These are phyloP conservation scores for Cerceris rybyensis DNA, from an alignment of 2,888 invertebrate genomes.

Conservation along the genomic window DNA sequence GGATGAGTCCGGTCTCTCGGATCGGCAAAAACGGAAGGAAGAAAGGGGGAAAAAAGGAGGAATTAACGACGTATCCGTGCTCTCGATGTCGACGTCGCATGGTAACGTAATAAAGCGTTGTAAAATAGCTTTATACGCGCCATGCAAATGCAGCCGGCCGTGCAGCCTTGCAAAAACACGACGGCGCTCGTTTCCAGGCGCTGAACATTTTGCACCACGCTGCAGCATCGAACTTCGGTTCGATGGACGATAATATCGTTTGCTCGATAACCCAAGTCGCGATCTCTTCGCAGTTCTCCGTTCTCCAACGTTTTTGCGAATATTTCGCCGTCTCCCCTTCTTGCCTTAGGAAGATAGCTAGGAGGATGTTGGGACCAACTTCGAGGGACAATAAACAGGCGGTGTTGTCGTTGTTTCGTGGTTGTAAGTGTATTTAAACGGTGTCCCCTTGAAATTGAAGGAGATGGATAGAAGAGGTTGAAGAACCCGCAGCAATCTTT, in stretches of 20 bases:
- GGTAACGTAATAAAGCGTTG: constrained; percentile 10
- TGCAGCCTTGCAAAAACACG: constrained; percentile 14
- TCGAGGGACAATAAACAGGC: no score
- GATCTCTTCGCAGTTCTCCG: no score
- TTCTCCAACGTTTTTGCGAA: no score
- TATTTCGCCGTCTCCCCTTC: no score
- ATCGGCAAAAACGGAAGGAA: neutral
- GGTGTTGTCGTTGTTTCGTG: no score
- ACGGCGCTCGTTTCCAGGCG: constrained; percentile 1
- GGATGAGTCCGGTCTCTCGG: neutral
- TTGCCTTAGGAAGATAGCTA: no score
- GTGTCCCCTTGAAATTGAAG: no score
- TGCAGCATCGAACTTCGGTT: neutral
- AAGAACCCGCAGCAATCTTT: no score
- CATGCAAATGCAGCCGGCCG: constrained; percentile 23
- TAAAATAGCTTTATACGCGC: constrained; percentile 28
- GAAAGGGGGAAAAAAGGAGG: neutral
- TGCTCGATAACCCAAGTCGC: no score
- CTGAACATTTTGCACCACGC: constrained; percentile 23
- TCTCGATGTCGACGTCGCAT: neutral
- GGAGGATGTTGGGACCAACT: no score
- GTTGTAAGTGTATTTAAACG: no score
- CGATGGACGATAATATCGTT: neutral
- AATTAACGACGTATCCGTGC: constrained; percentile 20
- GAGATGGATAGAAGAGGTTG: no score